These are phyloP conservation scores for Pachyuromys duprasi DNA, from an alignment of 2,797 vertebrate genomes.

Conservation along the genomic window DNA sequence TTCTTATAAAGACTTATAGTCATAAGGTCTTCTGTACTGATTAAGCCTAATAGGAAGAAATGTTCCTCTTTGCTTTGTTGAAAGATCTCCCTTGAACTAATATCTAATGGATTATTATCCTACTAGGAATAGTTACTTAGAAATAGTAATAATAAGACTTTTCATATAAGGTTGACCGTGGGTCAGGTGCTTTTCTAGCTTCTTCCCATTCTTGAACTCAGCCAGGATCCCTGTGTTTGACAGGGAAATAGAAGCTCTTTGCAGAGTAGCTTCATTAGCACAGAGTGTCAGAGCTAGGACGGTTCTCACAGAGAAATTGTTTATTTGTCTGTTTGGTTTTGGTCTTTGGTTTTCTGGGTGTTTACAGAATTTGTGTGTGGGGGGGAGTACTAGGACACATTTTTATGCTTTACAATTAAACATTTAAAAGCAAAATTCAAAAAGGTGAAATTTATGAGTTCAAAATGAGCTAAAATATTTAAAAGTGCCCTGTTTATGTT, in stretches of 20 bases:
- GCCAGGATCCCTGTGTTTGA: background rate
- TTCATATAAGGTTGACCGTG: background rate
- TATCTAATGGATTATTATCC: background rate
- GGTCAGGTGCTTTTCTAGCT: background rate
- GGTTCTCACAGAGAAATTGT: no score
- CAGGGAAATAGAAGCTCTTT: background rate
- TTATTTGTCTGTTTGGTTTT: no score
- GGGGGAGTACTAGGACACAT: background rate
- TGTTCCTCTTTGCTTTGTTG: background rate
- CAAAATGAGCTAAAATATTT: background rate
- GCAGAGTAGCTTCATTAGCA: background rate
- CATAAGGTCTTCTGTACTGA: background rate
- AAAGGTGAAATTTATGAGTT: background rate
- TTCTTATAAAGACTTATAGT: slow-evolving; percentile 6
- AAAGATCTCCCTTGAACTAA: background rate
- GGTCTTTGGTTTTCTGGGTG: background rate
- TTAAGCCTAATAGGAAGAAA: background rate
- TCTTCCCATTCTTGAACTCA: background rate
- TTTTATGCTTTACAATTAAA: background rate
- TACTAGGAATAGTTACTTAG: background rate
- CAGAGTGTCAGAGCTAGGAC: background rate
- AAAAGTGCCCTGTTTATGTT: background rate
- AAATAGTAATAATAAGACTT: background rate
- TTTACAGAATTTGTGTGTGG: no score
- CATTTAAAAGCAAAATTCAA: background rate